A percentile compares a stretch with the other conserved stretches of the same genome.
Conservation (phyloP, 2,113 vertebrate species). For the Pteruthius melanotis region DNA sequence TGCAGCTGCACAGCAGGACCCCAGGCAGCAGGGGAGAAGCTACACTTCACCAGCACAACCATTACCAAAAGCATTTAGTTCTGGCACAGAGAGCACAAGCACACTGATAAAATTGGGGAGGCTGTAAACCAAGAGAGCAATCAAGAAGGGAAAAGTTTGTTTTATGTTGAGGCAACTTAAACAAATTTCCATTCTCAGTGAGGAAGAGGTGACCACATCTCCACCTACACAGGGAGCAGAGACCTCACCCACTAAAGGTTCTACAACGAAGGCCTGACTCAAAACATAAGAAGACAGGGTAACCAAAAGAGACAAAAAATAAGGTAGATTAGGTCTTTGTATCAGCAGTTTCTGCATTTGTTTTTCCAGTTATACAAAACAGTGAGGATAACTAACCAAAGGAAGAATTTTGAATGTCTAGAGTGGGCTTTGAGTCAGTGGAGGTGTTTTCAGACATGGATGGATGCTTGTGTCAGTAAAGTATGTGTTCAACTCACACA, state of each 20-base stretch:
- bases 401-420: background rate
- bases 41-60: background rate
- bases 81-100: background rate
- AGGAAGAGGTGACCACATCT: background rate
- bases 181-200: background rate
- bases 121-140: background rate
- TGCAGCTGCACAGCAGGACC: background rate
- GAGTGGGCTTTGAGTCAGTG: background rate
- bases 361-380: background rate
- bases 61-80: background rate
- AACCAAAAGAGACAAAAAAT: background rate
- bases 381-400: background rate
- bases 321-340: background rate
- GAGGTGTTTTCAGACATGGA: background rate
- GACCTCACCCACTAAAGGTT: background rate
- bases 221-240: background rate
- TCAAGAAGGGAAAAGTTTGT: background rate
- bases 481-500: background rate
- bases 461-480: background rate
- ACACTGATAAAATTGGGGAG: background rate
- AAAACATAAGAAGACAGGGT: background rate
- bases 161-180: background rate
- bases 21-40: background rate
- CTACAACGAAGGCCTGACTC: background rate
- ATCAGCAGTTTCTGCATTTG: background rate